Percentiles rank a stretch among this genome's conserved stretches.
These are phyloP conservation scores for Lagopus leucura DNA, from an alignment of 2,113 vertebrate species.

Conservation along the genomic window DNA sequence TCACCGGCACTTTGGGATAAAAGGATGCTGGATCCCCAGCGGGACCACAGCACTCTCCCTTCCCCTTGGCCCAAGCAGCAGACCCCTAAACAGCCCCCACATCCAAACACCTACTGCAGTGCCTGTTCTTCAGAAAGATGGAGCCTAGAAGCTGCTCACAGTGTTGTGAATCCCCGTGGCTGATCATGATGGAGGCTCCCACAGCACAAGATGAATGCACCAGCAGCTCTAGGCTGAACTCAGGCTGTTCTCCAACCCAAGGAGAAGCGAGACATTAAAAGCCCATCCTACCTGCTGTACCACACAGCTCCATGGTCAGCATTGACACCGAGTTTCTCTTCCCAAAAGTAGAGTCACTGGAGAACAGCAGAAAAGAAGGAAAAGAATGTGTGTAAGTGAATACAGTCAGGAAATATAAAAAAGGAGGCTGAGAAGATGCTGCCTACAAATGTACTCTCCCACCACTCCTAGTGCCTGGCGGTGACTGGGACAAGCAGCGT, in stretches of 20 bases:
- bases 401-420: background rate
- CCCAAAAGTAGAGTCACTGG: constrained; percentile 75
- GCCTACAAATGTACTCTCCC: background rate
- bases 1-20: background rate
- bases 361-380: background rate
- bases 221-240: background rate
- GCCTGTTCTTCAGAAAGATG: background rate
- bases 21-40: background rate
- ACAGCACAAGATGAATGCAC: background rate
- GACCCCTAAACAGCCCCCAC: background rate
- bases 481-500: background rate
- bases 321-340: constrained; percentile 91
- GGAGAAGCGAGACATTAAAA: background rate
- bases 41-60: background rate
- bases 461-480: rapidly evolving
- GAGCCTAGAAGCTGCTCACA: background rate
- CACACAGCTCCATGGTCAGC: constrained; percentile 92
- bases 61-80: background rate
- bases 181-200: background rate
- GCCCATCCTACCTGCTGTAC: constrained; percentile 90
- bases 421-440: background rate
- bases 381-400: background rate
- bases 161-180: background rate
- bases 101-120: rapidly evolving
- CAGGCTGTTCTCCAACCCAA: background rate